Base-by-base conservation (phyloP, 37 sponge, comb jelly and placozoan genomes). In the Haliclona indistincta region DNA sequence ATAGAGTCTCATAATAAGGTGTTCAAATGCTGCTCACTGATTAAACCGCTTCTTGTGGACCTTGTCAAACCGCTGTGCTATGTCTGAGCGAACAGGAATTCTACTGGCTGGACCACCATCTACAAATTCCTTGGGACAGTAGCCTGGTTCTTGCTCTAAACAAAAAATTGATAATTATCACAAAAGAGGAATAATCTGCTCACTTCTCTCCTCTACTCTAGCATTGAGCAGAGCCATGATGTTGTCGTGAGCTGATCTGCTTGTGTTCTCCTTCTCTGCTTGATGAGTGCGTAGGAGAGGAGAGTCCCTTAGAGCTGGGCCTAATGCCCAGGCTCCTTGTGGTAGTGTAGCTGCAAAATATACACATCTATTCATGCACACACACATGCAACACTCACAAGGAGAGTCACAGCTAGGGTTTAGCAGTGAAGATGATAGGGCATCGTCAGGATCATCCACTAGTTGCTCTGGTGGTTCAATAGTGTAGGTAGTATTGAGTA, bases 141-240 rank as follows among this genome's bases (percentile, higher is more conserved):
- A n/a, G n/a, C n/a, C n/a, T n/a, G n/a, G n/a, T n/a, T n/a, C n/a
- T n/a, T n/a, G n/a, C n/a, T n/a, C n/a, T n/a, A n/a, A n/a, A n/a
- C n/a, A n/a, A n/a, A n/a, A n/a, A n/a, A n/a, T n/a, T n/a, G n/a
- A n/a, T n/a, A n/a, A n/a, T n/a, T n/a, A n/a, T n/a, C n/a, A n/a
- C n/a, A n/a, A n/a, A n/a, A n/a, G n/a, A n/a, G n/a, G n/a, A n/a
- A n/a, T n/a, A n/a, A n/a, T n/a, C n/a, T n/a, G n/a, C n/a, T 70
- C 62, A 80, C 83, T 38, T 82, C 74, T 82, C 15, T 82, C 75
- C 32, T 38, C 47, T 1, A 82, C 75, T 56, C 61, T 54, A 38
- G 73, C 19, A 7, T 82, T 68, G 36, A 82, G 60, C 1, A 82
- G 56, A 43, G 38, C 67, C 61, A 74, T 26, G 22, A 82, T 72